Percentiles rank a stretch among this genome's conserved stretches.
These are phyloP conservation scores for Salvator merianae DNA, from an alignment of 2,113 vertebrate species.

Conservation along the genomic window DNA sequence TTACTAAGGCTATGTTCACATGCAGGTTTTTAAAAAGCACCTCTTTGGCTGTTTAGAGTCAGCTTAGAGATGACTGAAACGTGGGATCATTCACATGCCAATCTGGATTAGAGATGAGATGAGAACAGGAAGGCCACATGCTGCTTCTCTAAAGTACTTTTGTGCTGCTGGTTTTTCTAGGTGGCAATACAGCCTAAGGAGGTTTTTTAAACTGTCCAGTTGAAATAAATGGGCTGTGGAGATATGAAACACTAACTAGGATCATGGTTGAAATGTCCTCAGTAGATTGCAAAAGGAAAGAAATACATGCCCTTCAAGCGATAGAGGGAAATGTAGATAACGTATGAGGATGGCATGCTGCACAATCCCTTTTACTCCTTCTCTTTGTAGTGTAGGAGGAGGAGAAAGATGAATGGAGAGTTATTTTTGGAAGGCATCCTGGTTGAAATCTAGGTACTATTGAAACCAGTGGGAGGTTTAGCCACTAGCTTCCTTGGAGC, in stretches of 20 bases:
- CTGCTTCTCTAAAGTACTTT: no score
- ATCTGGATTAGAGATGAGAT: no score
- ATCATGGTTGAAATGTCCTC: background rate
- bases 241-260: background rate
- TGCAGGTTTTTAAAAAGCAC: no score
- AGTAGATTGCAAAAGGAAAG: background rate
- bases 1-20: no score
- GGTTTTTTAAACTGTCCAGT: no score
- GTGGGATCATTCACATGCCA: no score
- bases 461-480: slow-evolving; percentile 11
- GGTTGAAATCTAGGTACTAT: background rate
- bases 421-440: slow-evolving; percentile 35
- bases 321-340: slow-evolving; percentile 11
- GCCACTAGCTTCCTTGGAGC: slow-evolving; percentile 28
- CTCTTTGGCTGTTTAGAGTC: no score
- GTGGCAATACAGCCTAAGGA: no score
- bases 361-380: slow-evolving; percentile 41
- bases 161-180: no score
- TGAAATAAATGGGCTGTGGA: background rate
- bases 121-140: no score
- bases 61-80: no score
- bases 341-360: background rate
- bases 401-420: slow-evolving; percentile 43
- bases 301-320: slow-evolving; percentile 1
- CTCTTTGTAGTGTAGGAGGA: background rate